These are phyloP conservation scores for Dendrocincla tyrannina DNA, from an alignment of 2,797 vertebrate species.

Conservation along the genomic window DNA sequence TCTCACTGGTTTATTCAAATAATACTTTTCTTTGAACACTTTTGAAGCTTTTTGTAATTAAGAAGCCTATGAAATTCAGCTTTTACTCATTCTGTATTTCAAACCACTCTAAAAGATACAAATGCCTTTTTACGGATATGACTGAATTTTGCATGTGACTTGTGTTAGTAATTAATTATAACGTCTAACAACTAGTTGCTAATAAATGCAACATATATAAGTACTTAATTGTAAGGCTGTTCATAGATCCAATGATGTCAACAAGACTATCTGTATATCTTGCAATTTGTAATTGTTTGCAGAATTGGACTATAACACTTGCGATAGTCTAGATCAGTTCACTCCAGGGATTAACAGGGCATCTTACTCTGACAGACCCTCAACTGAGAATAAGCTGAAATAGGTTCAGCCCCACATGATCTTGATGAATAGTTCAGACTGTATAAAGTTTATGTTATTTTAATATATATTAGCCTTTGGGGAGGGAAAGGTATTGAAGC, in stretches of 20 bases:
- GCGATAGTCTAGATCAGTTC: neutral
- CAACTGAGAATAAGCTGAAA: neutral
- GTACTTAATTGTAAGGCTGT: neutral
- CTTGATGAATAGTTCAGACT: neutral
- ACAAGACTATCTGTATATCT: neutral
- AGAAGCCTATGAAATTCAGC: neutral
- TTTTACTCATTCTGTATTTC: neutral
- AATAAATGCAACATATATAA: neutral
- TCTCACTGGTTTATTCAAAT: neutral
- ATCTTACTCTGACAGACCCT: neutral
- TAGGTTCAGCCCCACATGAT: neutral
- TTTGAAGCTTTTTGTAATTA: neutral
- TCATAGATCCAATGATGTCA: neutral
- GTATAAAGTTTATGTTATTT: slow-evolving; percentile 37
- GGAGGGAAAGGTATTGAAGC: slow-evolving; percentile 17
- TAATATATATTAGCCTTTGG: slow-evolving; percentile 17
- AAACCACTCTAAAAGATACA: neutral
- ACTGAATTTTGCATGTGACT: neutral
- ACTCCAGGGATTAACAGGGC: neutral
- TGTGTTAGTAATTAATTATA: neutral
- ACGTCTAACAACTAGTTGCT: neutral
- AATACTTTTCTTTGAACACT: neutral
- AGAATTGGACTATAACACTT: neutral
- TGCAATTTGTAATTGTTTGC: accelerated
- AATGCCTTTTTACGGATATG: neutral